Base-by-base conservation (phyloP, 2,888 invertebrate genomes). In the Megaustenia siamemsis region DNA sequence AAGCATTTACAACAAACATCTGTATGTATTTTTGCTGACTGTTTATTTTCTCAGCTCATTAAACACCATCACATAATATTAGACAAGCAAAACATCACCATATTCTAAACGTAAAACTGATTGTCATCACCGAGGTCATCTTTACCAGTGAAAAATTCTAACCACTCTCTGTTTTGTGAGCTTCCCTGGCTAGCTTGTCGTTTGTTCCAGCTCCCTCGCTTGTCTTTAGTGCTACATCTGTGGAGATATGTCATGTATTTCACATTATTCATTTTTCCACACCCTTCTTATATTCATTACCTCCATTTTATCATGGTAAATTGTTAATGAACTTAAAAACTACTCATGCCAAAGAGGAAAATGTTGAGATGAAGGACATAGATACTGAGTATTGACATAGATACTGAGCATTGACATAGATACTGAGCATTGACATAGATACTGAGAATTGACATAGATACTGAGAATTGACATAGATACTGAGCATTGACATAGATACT, bases 161-260 rank as follows among this genome's bases (percentile, higher is more conserved):
- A 43, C 43, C 8, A n/a, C n/a, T 12, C 71, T 43, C 43, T 71
- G 71, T n/a, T 40, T n/a, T 10, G 40, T 12, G n/a, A 43, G 18
- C 21, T n/a, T 38, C 24, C 43, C 10, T n/a, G 43, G 4, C 4
- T 5, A 15, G 24, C 43, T 15, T 43, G 43, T 6, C 71, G 71
- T 71, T 71, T 71, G n/a, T 71, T 71, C 71, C 71, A 71, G 71
- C 71, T 71, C 10, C 71, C 71, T 6, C 71, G 71, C 28, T 71
- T 71, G n/a, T 24, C n/a, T 5, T n/a, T 43, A 5, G 12, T 40
- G 5, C 28, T 3, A 43, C 71, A 71, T 71, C 71, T 71, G 71
- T 43, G 6, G 24, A 56, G 24, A 71, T 15, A 71, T 15, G 5
- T 38, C 21, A 68, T 5, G 38, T 38, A 38, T 38, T 4, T 68